Conservation (phyloP, 2,113 vertebrate species). For the Nesospiza acunhae region DNA sequence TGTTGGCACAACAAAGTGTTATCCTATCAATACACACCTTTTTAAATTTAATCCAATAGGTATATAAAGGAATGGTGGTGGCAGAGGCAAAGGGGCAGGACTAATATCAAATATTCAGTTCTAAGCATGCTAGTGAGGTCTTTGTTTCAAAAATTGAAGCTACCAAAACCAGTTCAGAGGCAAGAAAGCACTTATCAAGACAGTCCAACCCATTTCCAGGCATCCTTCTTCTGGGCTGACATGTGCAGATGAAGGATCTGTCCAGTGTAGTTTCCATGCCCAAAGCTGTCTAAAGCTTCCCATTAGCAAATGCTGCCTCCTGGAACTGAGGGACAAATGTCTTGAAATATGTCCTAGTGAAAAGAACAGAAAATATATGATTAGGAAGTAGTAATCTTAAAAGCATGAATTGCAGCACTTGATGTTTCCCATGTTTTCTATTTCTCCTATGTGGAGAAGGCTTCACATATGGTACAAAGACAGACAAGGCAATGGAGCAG, state of each 20-base stretch:
- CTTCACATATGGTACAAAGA: background rate
- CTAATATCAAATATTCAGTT: background rate
- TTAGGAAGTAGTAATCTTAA: slow-evolving; percentile 52
- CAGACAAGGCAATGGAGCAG: background rate
- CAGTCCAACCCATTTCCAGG: slow-evolving; percentile 56
- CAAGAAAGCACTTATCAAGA: slow-evolving; percentile 13
- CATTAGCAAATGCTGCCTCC: slow-evolving; percentile 96
- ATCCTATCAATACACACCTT: background rate
- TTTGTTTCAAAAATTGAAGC: slow-evolving; percentile 8
- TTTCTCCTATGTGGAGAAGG: background rate
- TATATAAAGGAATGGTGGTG: background rate
- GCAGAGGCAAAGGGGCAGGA: background rate
- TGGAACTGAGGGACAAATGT: slow-evolving; percentile 98
- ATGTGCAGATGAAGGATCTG: slow-evolving; percentile 40
- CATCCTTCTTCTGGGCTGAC: slow-evolving; percentile 40
- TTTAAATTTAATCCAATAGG: background rate
- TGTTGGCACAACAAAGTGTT: slow-evolving; percentile 1
- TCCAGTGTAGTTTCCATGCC: slow-evolving; percentile 31
- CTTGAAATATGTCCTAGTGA: slow-evolving; percentile 91
- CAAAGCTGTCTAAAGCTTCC: slow-evolving; percentile 86
- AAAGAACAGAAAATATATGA: slow-evolving; percentile 12
- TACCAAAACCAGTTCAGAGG: slow-evolving; percentile 17
- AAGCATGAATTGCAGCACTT: background rate
- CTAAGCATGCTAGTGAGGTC: slow-evolving; percentile 4
- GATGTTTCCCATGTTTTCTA: background rate